Conservation (phyloP, 2,113 vertebrate species). For the Trichomycterus rosablanca region DNA sequence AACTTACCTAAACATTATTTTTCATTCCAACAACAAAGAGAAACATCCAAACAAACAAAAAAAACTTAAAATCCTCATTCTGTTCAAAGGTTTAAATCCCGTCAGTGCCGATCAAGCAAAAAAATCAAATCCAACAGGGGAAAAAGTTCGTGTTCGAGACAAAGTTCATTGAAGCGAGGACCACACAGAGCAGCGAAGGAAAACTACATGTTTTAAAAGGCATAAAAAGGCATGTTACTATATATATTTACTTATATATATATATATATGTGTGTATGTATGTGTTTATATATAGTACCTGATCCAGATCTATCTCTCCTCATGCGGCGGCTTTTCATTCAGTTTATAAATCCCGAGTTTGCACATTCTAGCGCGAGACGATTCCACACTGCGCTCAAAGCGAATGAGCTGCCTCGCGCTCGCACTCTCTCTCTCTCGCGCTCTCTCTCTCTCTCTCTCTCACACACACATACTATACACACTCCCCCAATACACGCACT, state of each 20-base stretch:
- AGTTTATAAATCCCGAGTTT: conserved; percentile 56
- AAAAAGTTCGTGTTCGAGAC: no score
- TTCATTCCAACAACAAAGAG: neutral
- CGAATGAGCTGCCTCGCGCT: conserved; percentile 35
- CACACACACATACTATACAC: neutral
- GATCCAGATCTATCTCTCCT: conserved; percentile 45
- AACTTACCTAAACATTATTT: neutral
- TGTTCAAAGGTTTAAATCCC: no score
- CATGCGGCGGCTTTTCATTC: conserved; percentile 59
- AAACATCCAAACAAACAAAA: conserved; percentile 25
- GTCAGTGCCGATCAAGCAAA: no score
- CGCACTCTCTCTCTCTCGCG: conserved; percentile 1
- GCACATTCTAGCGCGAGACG: conserved; percentile 64
- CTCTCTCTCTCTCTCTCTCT: conserved; percentile 11
- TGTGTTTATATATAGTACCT: conserved; percentile 49
- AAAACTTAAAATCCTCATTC: no score
- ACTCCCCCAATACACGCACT: neutral
- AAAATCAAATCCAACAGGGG: neutral
- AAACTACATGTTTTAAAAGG: no score
- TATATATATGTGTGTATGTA: no score
- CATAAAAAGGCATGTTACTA: no score
- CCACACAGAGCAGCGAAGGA: no score
- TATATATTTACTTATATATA: no score
- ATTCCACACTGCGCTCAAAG: neutral
- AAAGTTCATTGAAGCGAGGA: no score